Evolutionary conservation across 2,797 vertebrate species (phyloP).

Genomic region (Lepidocolaptes lacrymiger): DNA sequence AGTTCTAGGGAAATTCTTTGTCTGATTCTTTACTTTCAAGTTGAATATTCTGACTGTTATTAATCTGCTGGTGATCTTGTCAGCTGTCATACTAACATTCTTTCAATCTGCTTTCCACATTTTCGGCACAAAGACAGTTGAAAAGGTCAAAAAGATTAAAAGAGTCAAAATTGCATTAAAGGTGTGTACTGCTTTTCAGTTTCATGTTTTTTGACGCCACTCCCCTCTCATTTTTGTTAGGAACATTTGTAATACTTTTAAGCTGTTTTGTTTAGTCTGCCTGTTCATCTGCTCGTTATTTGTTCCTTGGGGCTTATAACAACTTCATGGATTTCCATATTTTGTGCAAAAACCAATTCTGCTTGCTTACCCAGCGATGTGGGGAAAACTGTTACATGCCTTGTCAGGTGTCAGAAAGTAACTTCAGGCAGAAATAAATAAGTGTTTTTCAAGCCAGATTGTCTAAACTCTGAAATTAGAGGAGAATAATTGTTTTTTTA

Average conservation of each 20-base stretch:
- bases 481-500: background rate
- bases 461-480: background rate
- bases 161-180: slow-evolving; percentile 99
- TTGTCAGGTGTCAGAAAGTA: background rate
- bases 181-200: slow-evolving; percentile 97
- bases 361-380: slow-evolving; percentile 73
- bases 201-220: slow-evolving; percentile 78
- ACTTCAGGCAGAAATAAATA: background rate
- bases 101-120: slow-evolving; percentile 91
- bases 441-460: background rate
- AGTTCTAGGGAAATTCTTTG: slow-evolving; percentile 42
- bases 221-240: slow-evolving; percentile 78
- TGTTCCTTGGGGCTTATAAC: slow-evolving; percentile 59
- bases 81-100: slow-evolving; percentile 93
- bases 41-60: slow-evolving; percentile 86
- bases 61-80: slow-evolving; percentile 87
- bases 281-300: slow-evolving; percentile 68
- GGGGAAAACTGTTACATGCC: slow-evolving; percentile 83
- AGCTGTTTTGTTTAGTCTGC: slow-evolving; percentile 66
- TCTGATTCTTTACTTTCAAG: slow-evolving; percentile 76
- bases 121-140: slow-evolving; percentile 97
- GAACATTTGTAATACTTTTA: slow-evolving; percentile 64
- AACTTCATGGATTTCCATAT: slow-evolving; percentile 51
- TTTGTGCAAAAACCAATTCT: slow-evolving; percentile 65
- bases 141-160: slow-evolving; percentile 99